Conservation (phyloP, 2,888 invertebrate species). For the Meiosimyza platycephala region DNA sequence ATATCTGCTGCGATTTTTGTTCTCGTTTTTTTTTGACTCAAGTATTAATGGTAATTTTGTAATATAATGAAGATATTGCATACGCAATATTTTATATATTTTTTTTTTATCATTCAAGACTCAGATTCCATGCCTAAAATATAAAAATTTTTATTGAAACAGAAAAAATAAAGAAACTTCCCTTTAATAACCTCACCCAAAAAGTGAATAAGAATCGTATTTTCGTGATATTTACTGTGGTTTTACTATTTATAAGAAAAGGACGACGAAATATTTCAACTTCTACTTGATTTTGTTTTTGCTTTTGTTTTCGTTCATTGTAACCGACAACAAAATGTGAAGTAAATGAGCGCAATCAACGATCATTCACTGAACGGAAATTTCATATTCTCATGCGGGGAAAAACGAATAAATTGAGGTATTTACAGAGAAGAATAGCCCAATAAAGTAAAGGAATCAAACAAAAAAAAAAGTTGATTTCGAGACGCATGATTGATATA, state of each 20-base stretch:
- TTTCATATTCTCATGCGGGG: slow-evolving; percentile 1
- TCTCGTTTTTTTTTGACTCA: no score
- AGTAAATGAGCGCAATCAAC: slow-evolving; percentile 23
- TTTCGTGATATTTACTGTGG: slow-evolving; percentile 21
- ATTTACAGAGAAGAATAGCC: neutral
- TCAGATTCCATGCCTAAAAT: no score
- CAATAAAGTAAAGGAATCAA: neutral
- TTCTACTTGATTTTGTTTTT: neutral
- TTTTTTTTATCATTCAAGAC: no score
- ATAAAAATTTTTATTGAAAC: no score
- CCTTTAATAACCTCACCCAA: neutral
- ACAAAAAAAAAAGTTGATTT: slow-evolving; percentile 8
- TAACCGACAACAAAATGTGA: slow-evolving; percentile 13
- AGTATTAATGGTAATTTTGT: no score
- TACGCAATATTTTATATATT: no score
- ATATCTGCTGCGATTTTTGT: no score
- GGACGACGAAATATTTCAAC: neutral
- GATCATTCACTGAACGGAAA: slow-evolving; percentile 29
- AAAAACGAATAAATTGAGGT: neutral
- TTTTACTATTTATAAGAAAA: no score
- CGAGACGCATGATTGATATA: slow-evolving; percentile 28
- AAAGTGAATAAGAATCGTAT: neutral
- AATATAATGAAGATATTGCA: no score
- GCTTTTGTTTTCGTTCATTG: neutral
- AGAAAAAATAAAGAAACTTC: no score